A percentile compares a stretch with the other conserved stretches of the same genome.
phyloP scores from a whole-genome alignment of 2,113 vertebrate species.

The Lamprotornis superbus region DNA sequence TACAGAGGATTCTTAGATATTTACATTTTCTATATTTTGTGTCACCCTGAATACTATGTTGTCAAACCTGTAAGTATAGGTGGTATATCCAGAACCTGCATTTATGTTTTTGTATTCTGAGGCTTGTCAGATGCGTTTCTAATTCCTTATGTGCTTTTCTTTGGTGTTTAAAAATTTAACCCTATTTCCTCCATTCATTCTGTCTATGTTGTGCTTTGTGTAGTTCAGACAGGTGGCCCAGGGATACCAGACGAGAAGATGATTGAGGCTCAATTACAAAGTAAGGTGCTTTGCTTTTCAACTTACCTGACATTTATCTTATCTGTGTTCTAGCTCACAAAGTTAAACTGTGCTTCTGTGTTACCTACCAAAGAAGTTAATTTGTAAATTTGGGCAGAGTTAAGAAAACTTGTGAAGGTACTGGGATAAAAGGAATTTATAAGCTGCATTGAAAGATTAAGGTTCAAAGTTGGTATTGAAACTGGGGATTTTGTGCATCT shows the following conservation, averaged over 20 bases:
- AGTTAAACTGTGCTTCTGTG: background rate
- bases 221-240: constrained; percentile 79
- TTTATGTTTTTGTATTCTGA: background rate
- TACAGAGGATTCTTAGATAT: background rate
- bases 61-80: background rate
- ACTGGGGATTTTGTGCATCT: background rate
- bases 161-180: background rate
- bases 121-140: background rate
- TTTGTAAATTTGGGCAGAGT: background rate
- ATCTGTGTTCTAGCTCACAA: background rate
- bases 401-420: background rate
- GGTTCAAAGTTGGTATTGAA: background rate
- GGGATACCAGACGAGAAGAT: constrained; percentile 70
- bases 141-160: background rate
- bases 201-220: constrained; percentile 14
- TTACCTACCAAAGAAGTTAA: background rate
- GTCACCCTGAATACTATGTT: background rate
- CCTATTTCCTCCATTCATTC: constrained; percentile 8
- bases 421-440: background rate
- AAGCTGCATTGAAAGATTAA: background rate
- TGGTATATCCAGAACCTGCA: background rate
- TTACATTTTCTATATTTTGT: background rate
- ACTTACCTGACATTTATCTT: background rate
- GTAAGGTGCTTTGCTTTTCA: constrained; percentile 64
- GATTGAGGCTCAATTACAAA: constrained; percentile 72